These are phyloP conservation scores for Gobionotothen gibberifrons DNA, from an alignment of 2,797 vertebrate genomes.

Conservation along the genomic window DNA sequence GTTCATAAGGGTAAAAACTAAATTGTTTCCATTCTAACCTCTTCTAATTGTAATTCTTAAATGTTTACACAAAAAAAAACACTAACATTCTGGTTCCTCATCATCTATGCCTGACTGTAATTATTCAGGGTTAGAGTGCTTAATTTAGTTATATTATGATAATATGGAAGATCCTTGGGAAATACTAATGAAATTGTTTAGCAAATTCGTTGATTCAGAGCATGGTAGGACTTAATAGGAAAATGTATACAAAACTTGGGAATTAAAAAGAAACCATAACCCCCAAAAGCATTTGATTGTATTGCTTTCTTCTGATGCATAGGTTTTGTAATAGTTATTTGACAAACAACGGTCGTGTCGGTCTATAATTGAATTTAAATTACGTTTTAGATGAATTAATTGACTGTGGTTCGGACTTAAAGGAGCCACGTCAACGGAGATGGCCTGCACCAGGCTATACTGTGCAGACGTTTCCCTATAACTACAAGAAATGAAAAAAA, in stretches of 20 bases:
- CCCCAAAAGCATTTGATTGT: neutral
- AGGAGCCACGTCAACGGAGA: slow-evolving; percentile 44
- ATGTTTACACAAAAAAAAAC: too few species aligned
- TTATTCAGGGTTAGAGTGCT: neutral
- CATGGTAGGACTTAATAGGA: neutral
- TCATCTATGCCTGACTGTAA: neutral
- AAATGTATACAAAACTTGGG: neutral
- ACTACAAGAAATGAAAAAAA: neutral
- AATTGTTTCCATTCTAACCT: neutral
- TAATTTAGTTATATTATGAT: neutral
- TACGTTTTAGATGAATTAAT: slow-evolving; percentile 8
- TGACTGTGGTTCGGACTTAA: neutral
- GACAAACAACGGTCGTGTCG: neutral
- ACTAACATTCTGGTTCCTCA: neutral
- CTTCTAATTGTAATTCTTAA: too few species aligned
- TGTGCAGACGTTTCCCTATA: slow-evolving; percentile 17
- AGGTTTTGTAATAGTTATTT: neutral
- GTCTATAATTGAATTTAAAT: neutral
- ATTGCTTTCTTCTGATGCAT: neutral
- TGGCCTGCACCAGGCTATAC: neutral
- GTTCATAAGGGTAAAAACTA: neutral
- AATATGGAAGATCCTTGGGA: neutral
- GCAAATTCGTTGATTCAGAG: neutral
- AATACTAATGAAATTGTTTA: neutral
- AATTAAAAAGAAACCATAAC: neutral